These are phyloP conservation scores for Chaetops frenatus DNA, from an alignment of 2,113 vertebrate genomes.

Conservation along the genomic window DNA sequence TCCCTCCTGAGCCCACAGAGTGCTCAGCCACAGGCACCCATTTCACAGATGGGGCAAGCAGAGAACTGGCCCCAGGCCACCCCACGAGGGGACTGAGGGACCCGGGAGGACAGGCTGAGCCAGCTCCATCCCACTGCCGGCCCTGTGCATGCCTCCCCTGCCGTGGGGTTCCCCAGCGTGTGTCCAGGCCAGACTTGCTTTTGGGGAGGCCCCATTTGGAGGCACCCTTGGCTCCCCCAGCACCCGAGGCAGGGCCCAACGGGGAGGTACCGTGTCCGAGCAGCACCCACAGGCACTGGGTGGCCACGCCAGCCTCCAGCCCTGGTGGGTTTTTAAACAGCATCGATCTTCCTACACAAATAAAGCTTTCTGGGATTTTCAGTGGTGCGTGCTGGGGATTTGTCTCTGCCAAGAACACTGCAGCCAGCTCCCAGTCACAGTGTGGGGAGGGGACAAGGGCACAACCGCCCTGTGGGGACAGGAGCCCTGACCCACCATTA, in stretches of 20 bases:
- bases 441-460: not conserved
- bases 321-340: not conserved
- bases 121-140: not conserved
- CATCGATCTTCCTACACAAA: not conserved
- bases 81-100: not conserved
- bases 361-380: constrained; percentile 54
- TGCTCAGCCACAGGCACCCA: accelerated
- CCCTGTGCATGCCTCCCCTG: not conserved
- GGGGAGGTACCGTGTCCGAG: accelerated
- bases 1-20: not conserved
- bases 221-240: accelerated
- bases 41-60: not conserved
- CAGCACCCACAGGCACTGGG: not conserved
- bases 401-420: not conserved
- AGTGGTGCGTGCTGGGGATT: not conserved
- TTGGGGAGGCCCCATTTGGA: not conserved
- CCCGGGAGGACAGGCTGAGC: not conserved
- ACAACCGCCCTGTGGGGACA: not conserved
- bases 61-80: not conserved
- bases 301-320: not conserved
- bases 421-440: not conserved
- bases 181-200: not conserved
- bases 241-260: accelerated
- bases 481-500: not conserved
- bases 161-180: accelerated